A percentile compares a stretch with the other conserved stretches of the same genome.
Evolutionary conservation across 2,888 invertebrate species (phyloP).

Genomic region (Agrotis puta): DNA sequence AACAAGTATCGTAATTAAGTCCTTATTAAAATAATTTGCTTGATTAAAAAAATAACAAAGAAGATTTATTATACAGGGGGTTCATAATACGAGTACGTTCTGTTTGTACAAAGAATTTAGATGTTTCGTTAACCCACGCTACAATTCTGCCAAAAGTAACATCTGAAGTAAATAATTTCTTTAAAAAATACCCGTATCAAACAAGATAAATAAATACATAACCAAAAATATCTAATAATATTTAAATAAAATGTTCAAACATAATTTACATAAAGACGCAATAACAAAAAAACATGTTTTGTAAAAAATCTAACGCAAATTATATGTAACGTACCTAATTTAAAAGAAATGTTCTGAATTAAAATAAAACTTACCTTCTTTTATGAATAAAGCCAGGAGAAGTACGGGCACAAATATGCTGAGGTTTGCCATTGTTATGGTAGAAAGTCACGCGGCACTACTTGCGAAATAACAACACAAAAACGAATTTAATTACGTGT

Average conservation of each 20-base stretch:
- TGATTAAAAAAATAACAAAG: no score
- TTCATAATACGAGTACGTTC: no score
- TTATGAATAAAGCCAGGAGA: slow-evolving; percentile 82
- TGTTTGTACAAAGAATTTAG: no score
- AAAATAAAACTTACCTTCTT: slow-evolving; percentile 78
- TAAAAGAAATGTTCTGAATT: neutral
- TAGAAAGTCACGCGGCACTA: slow-evolving; percentile 67
- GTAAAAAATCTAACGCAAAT: neutral
- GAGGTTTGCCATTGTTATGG: slow-evolving; percentile 81
- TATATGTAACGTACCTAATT: neutral
- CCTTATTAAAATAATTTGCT: no score
- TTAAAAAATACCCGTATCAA: neutral
- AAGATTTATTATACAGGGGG: no score
- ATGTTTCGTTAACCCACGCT: no score
- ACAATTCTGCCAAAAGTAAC: no score
- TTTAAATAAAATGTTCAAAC: no score
- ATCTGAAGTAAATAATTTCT: no score
- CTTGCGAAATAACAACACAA: slow-evolving; percentile 70
- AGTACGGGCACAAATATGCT: slow-evolving; percentile 83
- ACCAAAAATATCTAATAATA: no score
- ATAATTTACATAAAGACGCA: neutral
- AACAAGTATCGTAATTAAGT: neutral
- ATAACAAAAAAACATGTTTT: neutral
- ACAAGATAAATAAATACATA: neutral
- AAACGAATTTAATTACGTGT: slow-evolving; percentile 65